Conservation (phyloP, 1,140 invertebrate species). For the Drosophila seguyi region DNA sequence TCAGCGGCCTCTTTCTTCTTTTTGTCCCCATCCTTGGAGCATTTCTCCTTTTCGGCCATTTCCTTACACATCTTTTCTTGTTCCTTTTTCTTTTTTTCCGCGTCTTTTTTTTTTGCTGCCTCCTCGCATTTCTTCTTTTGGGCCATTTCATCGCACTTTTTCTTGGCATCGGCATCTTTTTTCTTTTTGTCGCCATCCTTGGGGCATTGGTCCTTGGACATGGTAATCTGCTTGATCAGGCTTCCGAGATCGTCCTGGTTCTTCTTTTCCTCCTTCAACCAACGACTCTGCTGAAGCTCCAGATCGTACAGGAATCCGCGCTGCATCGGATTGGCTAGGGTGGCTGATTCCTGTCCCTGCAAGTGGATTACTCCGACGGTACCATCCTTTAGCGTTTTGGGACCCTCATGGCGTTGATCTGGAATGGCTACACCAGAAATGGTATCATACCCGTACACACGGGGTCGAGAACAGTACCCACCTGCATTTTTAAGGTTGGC, state of each 20-base stretch:
- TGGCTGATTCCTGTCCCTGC: background rate
- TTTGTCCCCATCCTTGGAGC: background rate
- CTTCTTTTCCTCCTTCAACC: conserved; percentile 7
- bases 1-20: background rate
- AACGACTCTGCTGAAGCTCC: no score
- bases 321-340: no score
- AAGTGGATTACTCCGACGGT: conserved; percentile 2
- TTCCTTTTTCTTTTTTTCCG: no score
- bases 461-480: background rate
- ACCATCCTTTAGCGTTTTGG: background rate
- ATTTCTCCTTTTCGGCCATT: background rate
- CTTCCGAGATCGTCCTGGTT: no score
- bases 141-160: background rate
- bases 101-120: no score
- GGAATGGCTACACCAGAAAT: background rate
- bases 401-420: background rate
- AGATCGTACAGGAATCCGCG: no score
- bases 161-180: background rate
- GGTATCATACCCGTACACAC: background rate
- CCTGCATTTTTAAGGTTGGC: background rate
- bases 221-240: conserved; percentile 4
- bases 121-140: no score
- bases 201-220: no score
- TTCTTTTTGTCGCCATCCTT: no score
- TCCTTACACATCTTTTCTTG: background rate